Percentiles rank a stretch among this genome's conserved stretches.
Evolutionary conservation across 2,888 invertebrate species (phyloP).

Genomic region (Cantharis nigra): DNA sequence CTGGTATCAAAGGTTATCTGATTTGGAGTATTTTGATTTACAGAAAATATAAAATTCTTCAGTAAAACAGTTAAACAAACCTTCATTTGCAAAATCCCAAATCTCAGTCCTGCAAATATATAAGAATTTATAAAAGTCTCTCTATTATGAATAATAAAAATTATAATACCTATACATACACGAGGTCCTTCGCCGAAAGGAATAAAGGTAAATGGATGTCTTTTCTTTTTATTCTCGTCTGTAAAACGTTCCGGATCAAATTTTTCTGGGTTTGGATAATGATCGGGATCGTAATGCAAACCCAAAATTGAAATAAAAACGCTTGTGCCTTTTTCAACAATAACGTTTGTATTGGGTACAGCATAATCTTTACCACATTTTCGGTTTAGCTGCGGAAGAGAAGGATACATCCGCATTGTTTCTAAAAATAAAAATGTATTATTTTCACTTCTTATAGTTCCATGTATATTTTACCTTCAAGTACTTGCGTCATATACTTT

Average conservation of each 20-base stretch:
- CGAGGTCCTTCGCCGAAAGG: constrained; percentile 47
- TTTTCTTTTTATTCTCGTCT: neutral
- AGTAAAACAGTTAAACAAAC: constrained; percentile 27
- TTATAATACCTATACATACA: constrained; percentile 42
- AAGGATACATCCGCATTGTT: constrained; percentile 4
- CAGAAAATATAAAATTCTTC: constrained; percentile 22
- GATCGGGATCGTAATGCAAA: neutral
- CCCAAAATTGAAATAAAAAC: constrained; percentile 28
- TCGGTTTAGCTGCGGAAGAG: constrained; percentile 37
- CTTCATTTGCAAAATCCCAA: constrained; percentile 34
- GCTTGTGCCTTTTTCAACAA: constrained; percentile 46
- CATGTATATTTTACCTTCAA: too few relatives aligned
- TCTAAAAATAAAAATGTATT: too few relatives aligned
- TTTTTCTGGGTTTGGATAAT: constrained; percentile 6
- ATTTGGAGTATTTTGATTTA: constrained; percentile 21
- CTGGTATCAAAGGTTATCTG: neutral
- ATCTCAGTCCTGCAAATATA: constrained; percentile 26
- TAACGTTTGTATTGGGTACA: constrained; percentile 43
- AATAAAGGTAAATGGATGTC: constrained; percentile 28
- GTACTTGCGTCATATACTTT: too few relatives aligned
- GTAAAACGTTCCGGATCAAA: constrained; percentile 29
- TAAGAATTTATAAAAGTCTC: too few relatives aligned
- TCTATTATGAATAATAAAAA: too few relatives aligned
- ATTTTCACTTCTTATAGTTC: too few relatives aligned
- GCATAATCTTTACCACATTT: constrained; percentile 39